Evolutionary conservation across 2,113 vertebrate genomes (phyloP), one percentile per base, ranked within the genome.

Genomic region (Anguilla japonica): DNA sequence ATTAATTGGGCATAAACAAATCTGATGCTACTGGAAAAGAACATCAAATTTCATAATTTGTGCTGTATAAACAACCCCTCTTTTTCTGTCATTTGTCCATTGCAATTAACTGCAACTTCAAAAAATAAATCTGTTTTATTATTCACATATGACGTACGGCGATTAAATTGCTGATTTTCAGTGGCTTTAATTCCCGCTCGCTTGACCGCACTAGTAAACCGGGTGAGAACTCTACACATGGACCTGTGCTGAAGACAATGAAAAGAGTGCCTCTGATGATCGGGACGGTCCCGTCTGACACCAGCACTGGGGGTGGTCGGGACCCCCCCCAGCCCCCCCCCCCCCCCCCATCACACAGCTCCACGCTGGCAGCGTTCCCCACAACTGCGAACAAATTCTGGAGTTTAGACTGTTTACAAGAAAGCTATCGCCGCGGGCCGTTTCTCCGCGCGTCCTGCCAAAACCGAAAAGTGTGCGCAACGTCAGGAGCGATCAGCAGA

Each of bases 401-500:
- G 67, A 85, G 75, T 85, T 34, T 79, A 79, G 75, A n/a, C 43
- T 50, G 84, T 85, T 79, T 79, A 85, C 46, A 87, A 87, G 85
- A 43, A 22, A 83, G 83, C 86, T 83, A 91, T 91, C 89, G 83
- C 86, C 86, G 91, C 91, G 89, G 87, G 78, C 53, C 11, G 43
- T 80, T 79, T 34, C 81, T 34, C 81, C 88, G 87, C 41, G 6
- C 20, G 78, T 46, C 81, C 67, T 90, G 91, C 92, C 89, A 91
- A 85, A 41, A 87, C 41, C 63, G 67, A 1, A 46, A 92, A 92
- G 92, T 87, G 90, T 91, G 90, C 88, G 89, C 88, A 91, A 60
- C 89, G 91, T 93, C 91, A 90, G 89, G 85, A 92, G 84, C 85
- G 91, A 92, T 89, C 89, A 86, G 87, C 90, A 84, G 89, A 88